Conservation (phyloP, 2,888 invertebrate species). For the Laspeyria flexula region DNA sequence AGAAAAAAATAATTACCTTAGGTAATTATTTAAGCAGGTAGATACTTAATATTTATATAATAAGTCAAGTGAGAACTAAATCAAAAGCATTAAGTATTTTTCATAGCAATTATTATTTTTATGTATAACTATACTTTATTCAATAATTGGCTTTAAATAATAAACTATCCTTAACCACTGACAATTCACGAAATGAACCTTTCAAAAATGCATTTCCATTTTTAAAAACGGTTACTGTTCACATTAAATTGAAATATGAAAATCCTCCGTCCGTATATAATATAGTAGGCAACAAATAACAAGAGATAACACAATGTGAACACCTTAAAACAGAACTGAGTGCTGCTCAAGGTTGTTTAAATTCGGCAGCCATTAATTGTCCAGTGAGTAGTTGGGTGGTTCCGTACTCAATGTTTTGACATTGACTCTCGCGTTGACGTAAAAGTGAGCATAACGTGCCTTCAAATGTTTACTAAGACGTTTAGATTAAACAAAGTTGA, state of each 20-base stretch:
- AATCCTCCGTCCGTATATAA: conserved; percentile 45
- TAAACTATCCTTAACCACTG: too few relatives aligned
- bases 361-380: conserved; percentile 60
- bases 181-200: not conserved
- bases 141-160: too few relatives aligned
- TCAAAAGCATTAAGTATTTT: too few relatives aligned
- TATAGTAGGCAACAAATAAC: conserved; percentile 49
- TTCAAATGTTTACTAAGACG: conserved; percentile 18
- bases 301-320: conserved; percentile 50
- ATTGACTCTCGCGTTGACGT: conserved; percentile 48
- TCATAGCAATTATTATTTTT: too few relatives aligned
- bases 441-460: conserved; percentile 24
- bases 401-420: conserved; percentile 60
- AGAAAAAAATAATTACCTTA: too few relatives aligned
- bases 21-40: too few relatives aligned
- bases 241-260: conserved; percentile 42
- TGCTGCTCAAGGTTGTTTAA: conserved; percentile 73
- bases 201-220: conserved; percentile 16
- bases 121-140: too few relatives aligned
- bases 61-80: too few relatives aligned
- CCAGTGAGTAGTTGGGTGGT: conserved; percentile 19
- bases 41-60: too few relatives aligned
- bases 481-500: conserved; percentile 3
- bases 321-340: conserved; percentile 54
- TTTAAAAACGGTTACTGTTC: conserved; percentile 30